Base-by-base conservation (phyloP, 2,797 vertebrate genomes). In the Chanos chanos region DNA sequence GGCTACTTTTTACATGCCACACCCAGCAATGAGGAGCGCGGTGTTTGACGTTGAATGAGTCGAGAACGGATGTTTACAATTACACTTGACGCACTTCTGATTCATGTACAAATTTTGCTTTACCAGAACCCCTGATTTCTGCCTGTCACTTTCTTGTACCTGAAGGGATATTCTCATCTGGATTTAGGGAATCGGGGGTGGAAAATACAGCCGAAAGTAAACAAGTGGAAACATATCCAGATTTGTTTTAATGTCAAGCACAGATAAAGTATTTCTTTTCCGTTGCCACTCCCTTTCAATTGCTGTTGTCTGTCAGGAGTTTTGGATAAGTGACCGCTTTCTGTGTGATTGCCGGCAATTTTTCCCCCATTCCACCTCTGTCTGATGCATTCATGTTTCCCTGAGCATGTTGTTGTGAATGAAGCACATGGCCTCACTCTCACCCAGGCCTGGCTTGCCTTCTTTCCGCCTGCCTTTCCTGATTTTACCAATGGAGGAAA, bases 401-500 rank as follows among this genome's bases (percentile, higher is more conserved):
- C 45, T 43, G 51, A 52, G 48, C 43, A 50, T 39, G 52, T 55
- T 75, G 31, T 68, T 51, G 34, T 30, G 64, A 53, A 21, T 30
- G 31, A 54, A 21, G 53, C 54, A 59, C 56, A 66, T 71, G 66
- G 64, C 68, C 67, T 64, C 56, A 44, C 44, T 4, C 58, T 64
- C 52, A 74, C 64, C 67, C 54, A 49, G 47, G 55, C 44, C 62
- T 37, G 43, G 61, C 47, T 16, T 69, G 44, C 62, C 59, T 53
- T 48, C 71, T 79, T 81, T 77, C 76, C 56, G 13, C 36, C 65
- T 34, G 33, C 47, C 71, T 72, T 71, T 60, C 57, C 75, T 61
- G 15, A 55, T 10, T 19, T 52, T 70, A 61, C 67, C 68, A 67
- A 76, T 60, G 68, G 61, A 73, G 70, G 73, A 81, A 81, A 74